These are phyloP conservation scores for Drosophila albomicans DNA, from an alignment of 1,140 invertebrate genomes.

Conservation along the genomic window DNA sequence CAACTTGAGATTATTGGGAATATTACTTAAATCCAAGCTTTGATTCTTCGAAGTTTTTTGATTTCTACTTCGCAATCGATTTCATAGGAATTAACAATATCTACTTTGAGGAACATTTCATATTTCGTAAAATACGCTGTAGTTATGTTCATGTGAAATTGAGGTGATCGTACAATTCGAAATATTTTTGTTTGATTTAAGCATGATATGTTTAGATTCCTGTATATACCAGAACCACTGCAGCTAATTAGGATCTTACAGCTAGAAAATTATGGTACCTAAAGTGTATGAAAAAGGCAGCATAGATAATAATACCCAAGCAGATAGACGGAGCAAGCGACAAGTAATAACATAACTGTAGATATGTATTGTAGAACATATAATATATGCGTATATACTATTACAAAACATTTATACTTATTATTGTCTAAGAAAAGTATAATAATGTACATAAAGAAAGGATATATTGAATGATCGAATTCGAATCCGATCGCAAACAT, in stretches of 20 bases:
- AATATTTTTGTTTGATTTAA: conserved; percentile 14
- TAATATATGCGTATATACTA: conserved; percentile 59
- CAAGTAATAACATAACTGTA: conserved; percentile 70
- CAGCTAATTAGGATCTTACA: conserved; percentile 59
- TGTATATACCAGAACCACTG: conserved; percentile 67
- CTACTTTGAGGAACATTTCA: background rate
- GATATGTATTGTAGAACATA: conserved; percentile 77
- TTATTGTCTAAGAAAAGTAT: conserved; percentile 39
- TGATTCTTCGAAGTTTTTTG: background rate
- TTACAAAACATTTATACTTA: conserved; percentile 51
- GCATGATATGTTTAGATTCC: conserved; percentile 51
- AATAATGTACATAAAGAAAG: conserved; percentile 45
- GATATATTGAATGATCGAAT: conserved; percentile 22
- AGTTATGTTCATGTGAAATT: background rate
- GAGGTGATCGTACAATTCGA: background rate
- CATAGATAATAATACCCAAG: conserved; percentile 58
- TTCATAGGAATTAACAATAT: background rate
- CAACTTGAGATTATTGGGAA: conserved; percentile 5
- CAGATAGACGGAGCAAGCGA: conserved; percentile 15
- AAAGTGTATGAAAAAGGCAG: conserved; percentile 56
- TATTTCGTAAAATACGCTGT: background rate
- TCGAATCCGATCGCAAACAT: conserved; percentile 20
- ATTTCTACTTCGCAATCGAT: background rate
- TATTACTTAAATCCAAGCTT: background rate
- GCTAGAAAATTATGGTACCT: conserved; percentile 75